phyloP scores from a whole-genome alignment of 2,797 vertebrate species.

The Coendou prehensilis region DNA sequence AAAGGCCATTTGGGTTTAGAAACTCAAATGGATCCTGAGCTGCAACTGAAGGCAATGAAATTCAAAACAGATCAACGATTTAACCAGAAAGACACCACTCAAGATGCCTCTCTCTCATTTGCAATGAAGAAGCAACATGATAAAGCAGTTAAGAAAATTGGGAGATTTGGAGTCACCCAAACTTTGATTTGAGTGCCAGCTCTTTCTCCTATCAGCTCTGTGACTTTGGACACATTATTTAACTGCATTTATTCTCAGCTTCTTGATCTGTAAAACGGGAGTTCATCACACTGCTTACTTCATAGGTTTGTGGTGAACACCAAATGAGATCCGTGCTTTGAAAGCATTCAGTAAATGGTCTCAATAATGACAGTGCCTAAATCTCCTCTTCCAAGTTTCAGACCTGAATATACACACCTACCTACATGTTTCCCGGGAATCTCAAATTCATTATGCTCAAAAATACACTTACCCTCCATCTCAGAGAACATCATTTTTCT shows the following conservation, averaged over 20 bases:
- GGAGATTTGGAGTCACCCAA: background rate
- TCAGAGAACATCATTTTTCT: background rate
- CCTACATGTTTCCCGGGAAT: background rate
- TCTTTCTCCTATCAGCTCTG: background rate
- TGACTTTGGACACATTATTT: background rate
- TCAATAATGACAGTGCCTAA: background rate
- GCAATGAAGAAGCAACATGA: background rate
- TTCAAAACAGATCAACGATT: background rate
- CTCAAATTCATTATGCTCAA: background rate
- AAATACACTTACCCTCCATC: background rate
- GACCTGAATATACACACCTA: background rate
- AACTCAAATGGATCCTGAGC: background rate
- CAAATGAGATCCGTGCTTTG: background rate
- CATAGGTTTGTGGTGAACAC: background rate
- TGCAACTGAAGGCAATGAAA: background rate
- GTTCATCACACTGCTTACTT: background rate
- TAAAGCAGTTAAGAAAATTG: background rate
- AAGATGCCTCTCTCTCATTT: background rate
- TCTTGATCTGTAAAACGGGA: background rate
- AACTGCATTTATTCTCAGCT: background rate
- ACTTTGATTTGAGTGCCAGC: background rate
- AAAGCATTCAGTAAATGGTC: background rate
- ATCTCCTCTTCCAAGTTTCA: background rate
- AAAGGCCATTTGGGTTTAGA: background rate
- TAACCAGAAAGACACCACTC: background rate